Evolutionary conservation across 2,888 invertebrate genomes (phyloP).

Genomic region (Allophyes oxyacanthae): DNA sequence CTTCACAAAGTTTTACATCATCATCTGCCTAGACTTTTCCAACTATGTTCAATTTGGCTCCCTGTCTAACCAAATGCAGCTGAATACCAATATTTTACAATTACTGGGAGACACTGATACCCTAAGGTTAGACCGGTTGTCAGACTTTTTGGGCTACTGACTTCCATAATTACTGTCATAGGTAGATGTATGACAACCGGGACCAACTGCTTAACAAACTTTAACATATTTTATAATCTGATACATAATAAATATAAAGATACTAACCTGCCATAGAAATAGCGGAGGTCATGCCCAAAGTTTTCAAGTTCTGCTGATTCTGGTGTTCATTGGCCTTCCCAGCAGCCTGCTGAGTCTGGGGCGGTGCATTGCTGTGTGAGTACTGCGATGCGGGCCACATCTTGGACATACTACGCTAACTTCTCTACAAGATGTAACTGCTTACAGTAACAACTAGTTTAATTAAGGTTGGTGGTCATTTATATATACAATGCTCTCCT

Average conservation of each 20-base stretch:
- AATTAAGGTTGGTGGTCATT: constrained; percentile 62
- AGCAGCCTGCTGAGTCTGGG: constrained; percentile 58
- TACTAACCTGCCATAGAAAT: constrained; percentile 94
- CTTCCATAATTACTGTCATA: no score
- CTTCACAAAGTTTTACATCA: no score
- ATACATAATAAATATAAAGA: no score
- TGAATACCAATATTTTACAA: no score
- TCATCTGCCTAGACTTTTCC: no score
- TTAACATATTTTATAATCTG: no score
- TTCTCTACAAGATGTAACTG: constrained; percentile 31
- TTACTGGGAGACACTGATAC: no score
- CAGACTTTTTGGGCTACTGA: no score
- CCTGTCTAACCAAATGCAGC: no score
- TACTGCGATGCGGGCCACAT: constrained; percentile 89
- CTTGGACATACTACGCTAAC: constrained; percentile 61
- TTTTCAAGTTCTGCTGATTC: constrained; percentile 90
- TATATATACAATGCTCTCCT: constrained; percentile 66
- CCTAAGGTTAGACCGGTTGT: neutral
- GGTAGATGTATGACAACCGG: no score
- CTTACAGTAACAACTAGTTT: constrained; percentile 50
- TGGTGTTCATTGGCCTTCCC: constrained; percentile 81
- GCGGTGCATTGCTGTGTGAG: constrained; percentile 76
- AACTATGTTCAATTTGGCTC: no score
- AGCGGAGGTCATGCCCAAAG: constrained; percentile 97
- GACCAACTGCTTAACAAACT: no score